phyloP scores from a whole-genome alignment of 2,888 invertebrate genomes.

The Gortyna flavago region DNA sequence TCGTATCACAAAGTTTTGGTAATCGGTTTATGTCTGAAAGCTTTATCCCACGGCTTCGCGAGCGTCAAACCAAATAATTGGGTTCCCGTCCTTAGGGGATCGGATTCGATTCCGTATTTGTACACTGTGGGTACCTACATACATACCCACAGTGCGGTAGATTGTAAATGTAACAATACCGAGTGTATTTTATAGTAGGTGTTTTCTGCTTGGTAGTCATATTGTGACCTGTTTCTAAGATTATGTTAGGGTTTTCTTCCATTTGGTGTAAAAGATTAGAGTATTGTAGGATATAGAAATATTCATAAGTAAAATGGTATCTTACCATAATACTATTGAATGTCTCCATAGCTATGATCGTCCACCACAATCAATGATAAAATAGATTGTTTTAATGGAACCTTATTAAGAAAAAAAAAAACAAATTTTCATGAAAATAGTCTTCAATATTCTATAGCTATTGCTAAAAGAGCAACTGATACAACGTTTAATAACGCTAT shows the following conservation, averaged over 20 bases:
- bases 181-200: slow-evolving; percentile 39
- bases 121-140: slow-evolving; percentile 34
- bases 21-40: slow-evolving; percentile 54
- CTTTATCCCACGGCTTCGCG: slow-evolving; percentile 31
- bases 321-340: neutral
- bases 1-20: slow-evolving; percentile 49
- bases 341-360: neutral
- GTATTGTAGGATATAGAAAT: neutral
- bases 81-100: slow-evolving; percentile 50
- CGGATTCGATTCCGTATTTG: slow-evolving; percentile 53
- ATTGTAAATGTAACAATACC: slow-evolving; percentile 42
- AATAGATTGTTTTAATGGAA: neutral
- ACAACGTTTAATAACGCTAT: neutral
- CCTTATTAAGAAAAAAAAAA: neutral
- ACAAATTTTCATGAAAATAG: neutral
- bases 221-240: slow-evolving; percentile 5
- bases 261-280: neutral
- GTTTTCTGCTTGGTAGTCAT: slow-evolving; percentile 30
- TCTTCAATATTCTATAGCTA: neutral
- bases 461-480: neutral
- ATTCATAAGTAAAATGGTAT: too few species aligned
- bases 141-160: slow-evolving; percentile 10
- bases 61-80: slow-evolving; percentile 59
- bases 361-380: neutral
- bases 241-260: neutral